Evolutionary conservation across 2,113 vertebrate genomes (phyloP).

Genomic region (Syngnathoides biaculeatus): DNA sequence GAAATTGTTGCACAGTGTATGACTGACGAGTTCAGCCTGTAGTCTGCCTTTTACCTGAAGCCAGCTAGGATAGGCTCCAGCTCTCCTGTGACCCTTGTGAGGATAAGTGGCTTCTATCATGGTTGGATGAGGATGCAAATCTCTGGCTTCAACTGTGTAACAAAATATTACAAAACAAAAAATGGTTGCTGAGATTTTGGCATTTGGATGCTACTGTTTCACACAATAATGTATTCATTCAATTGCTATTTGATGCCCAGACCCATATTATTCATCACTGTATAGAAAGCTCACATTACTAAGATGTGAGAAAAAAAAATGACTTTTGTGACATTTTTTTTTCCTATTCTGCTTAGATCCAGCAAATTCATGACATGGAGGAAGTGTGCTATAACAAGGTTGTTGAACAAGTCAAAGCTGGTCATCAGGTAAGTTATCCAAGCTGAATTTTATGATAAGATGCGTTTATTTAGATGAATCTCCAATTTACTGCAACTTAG

Average conservation of each 20-base stretch:
- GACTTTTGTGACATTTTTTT: neutral
- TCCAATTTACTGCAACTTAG: neutral
- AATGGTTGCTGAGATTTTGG: neutral
- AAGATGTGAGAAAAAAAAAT: neutral
- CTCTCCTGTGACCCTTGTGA: no score
- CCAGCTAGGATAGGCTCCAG: no score
- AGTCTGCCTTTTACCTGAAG: no score
- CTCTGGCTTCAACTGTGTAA: no score
- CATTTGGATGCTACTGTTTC: neutral
- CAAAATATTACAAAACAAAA: neutral
- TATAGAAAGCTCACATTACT: neutral
- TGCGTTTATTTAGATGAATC: neutral
- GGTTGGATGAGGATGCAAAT: no score
- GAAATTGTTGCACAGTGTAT: no score
- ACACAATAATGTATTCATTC: neutral
- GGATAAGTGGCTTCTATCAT: no score
- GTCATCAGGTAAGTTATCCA: slow-evolving; percentile 83
- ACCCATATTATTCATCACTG: neutral
- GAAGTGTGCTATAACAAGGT: slow-evolving; percentile 96
- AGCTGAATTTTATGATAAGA: neutral
- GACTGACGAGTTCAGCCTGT: no score
- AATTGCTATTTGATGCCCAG: neutral
- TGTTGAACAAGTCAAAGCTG: slow-evolving; percentile 88
- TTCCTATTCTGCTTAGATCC: slow-evolving; percentile 74
- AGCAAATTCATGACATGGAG: slow-evolving; percentile 93